These are phyloP conservation scores for Phylloscopus trochilus DNA, from an alignment of 2,113 vertebrate species.

Conservation along the genomic window DNA sequence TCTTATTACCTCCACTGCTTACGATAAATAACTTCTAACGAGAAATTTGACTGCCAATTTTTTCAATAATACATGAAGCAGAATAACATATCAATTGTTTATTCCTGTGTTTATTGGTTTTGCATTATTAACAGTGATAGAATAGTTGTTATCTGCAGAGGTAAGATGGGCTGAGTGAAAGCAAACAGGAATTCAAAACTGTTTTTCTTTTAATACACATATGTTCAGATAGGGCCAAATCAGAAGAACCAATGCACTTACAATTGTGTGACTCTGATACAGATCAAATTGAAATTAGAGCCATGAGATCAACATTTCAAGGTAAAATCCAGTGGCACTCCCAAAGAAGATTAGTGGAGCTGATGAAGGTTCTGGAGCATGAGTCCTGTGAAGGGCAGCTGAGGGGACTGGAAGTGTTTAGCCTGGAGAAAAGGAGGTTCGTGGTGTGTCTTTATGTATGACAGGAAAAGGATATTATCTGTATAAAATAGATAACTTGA, in stretches of 20 bases:
- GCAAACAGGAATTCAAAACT: not conserved
- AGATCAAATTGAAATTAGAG: not conserved
- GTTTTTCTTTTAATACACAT: not conserved
- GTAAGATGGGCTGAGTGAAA: not conserved
- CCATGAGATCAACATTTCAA: not conserved
- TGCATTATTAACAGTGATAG: not conserved
- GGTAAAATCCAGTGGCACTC: not conserved
- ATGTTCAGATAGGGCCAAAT: not conserved
- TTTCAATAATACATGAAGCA: not conserved
- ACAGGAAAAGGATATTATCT: not conserved
- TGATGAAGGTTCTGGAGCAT: not conserved
- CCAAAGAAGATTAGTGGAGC: not conserved
- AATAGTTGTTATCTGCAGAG: not conserved
- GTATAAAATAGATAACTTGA: not conserved
- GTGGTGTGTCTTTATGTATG: not conserved
- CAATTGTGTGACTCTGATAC: not conserved
- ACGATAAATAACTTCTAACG: not conserved
- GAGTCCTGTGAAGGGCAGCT: rapidly evolving
- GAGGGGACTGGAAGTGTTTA: not conserved
- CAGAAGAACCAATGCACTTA: not conserved
- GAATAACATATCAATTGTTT: not conserved
- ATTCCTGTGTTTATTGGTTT: not conserved
- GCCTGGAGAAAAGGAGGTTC: not conserved
- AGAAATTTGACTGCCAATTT: not conserved
- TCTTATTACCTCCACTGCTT: not conserved